Evolutionary conservation across 37 sponge, comb jelly and placozoan species (phyloP).

Genomic region (Cliona cf. orientalis): DNA sequence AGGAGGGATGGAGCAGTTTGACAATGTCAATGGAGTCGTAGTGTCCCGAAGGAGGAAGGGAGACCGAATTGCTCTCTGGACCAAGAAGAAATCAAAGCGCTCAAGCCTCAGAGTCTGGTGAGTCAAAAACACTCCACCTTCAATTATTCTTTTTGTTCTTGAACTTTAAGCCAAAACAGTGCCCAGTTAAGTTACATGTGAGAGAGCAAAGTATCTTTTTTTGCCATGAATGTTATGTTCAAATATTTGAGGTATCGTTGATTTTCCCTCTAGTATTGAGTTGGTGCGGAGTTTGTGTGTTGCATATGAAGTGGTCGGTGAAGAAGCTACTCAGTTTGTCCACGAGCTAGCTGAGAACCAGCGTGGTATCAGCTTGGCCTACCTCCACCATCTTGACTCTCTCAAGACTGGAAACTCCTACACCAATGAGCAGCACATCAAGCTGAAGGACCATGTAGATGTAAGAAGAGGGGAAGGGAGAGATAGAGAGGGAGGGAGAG

Average conservation of each 20-base stretch:
- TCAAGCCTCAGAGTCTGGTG: slow-evolving; percentile 61
- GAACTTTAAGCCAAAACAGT: background rate
- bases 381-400: slow-evolving; percentile 60
- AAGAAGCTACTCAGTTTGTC: slow-evolving; percentile 12
- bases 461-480: too few relatives aligned
- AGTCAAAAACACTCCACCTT: background rate
- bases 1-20: slow-evolving; percentile 8
- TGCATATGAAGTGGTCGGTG: slow-evolving; percentile 13
- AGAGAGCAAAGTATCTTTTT: background rate
- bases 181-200: background rate
- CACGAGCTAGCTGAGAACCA: slow-evolving; percentile 25
- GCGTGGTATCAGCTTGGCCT: slow-evolving; percentile 40
- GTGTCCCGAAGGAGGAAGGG: slow-evolving; percentile 62
- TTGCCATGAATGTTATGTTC: background rate
- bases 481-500: too few relatives aligned
- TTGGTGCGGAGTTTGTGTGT: slow-evolving; percentile 17
- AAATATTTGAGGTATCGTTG: too few relatives aligned
- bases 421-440: slow-evolving; percentile 39
- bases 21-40: slow-evolving; percentile 55
- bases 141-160: background rate
- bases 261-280: slow-evolving; percentile 16
- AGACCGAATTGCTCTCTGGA: slow-evolving; percentile 71
- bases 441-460: slow-evolving; percentile 13
- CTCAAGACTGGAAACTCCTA: slow-evolving; percentile 55
- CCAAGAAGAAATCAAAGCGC: slow-evolving; percentile 25